These are phyloP conservation scores for Oopsacas minuta DNA, from an alignment of 37 sponge, comb jelly and placozoan species.

Conservation along the genomic window DNA sequence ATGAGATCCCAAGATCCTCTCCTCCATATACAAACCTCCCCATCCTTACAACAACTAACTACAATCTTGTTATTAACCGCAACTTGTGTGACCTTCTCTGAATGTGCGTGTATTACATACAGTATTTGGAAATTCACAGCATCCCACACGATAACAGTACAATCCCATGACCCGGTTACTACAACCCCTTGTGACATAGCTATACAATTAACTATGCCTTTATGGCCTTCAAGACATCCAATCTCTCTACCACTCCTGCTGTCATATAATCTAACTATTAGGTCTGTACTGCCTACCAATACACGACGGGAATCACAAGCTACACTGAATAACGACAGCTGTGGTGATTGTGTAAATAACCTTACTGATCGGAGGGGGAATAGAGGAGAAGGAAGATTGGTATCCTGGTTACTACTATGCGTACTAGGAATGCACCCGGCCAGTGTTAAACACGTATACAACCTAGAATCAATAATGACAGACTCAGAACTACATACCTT, in stretches of 20 bases:
- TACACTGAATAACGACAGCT: background rate
- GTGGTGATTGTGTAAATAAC: background rate
- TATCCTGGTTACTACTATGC: background rate
- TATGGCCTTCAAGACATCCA: background rate
- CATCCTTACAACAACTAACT: background rate
- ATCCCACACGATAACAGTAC: background rate
- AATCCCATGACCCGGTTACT: constrained; percentile 8
- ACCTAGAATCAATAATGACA: background rate
- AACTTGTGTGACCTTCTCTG: background rate
- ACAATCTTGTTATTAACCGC: background rate
- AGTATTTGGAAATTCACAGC: background rate
- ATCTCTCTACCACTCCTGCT: background rate
- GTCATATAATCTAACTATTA: background rate
- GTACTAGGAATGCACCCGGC: background rate
- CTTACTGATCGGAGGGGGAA: background rate
- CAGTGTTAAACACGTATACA: background rate
- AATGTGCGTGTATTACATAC: background rate
- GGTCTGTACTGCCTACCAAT: background rate
- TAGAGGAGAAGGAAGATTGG: background rate
- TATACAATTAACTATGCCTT: background rate
- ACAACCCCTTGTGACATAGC: background rate
- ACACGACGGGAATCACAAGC: background rate
- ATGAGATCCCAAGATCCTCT: background rate
- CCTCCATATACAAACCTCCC: background rate
- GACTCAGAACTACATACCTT: background rate